A percentile compares a stretch with the other conserved stretches of the same genome.
Conservation (phyloP, 1,140 invertebrate species). For the Teleogryllus occipitalis region DNA sequence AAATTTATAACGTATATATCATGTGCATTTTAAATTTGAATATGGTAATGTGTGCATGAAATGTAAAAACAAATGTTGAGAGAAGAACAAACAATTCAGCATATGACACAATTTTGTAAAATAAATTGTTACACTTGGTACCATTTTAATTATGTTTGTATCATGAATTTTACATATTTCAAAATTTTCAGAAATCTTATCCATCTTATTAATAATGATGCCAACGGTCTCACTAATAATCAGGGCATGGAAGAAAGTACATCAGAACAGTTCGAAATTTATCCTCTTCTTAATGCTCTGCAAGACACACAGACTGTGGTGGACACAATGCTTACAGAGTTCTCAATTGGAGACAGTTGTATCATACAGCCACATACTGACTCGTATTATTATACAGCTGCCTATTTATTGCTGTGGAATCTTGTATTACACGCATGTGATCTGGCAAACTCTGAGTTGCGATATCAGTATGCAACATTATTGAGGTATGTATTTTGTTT, state of each 20-base stretch:
- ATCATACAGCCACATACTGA: conserved; percentile 51
- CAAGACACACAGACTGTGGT: conserved; percentile 41
- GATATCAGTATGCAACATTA: conserved; percentile 54
- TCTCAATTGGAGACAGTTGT: conserved; percentile 52
- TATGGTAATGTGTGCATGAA: too few species aligned
- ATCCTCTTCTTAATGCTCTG: conserved; percentile 33
- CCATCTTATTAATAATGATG: neutral
- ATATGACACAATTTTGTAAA: too few species aligned
- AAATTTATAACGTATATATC: too few species aligned
- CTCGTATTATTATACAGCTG: conserved; percentile 49
- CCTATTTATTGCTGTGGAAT: conserved; percentile 67
- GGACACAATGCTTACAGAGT: conserved; percentile 43
- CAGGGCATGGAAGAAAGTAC: neutral
- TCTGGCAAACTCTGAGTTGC: conserved; percentile 53
- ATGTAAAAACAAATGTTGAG: too few species aligned
- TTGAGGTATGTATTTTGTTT: conserved; percentile 44
- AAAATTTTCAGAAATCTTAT: neutral
- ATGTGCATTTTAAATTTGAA: too few species aligned
- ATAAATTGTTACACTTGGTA: too few species aligned
- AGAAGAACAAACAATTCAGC: too few species aligned
- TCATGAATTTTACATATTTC: neutral
- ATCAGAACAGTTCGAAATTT: neutral
- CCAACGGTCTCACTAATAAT: neutral
- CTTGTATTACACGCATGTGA: conserved; percentile 60
- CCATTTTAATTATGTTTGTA: too few species aligned